These are phyloP conservation scores for Noctuana brunneofusca DNA, from an alignment of 2,888 invertebrate species.

Conservation along the genomic window DNA sequence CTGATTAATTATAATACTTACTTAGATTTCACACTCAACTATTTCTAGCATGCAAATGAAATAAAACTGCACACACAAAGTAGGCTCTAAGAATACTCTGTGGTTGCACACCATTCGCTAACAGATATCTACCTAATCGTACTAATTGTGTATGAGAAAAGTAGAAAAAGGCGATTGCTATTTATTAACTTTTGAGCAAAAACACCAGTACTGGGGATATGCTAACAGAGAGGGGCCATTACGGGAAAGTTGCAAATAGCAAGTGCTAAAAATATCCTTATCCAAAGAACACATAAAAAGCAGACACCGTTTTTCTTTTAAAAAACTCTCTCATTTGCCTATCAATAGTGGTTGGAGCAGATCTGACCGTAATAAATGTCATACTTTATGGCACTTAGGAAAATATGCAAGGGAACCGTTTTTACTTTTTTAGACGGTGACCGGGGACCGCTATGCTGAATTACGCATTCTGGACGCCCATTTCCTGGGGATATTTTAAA, in stretches of 20 bases:
- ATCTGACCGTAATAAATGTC: slow-evolving; percentile 83
- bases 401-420: slow-evolving; percentile 82
- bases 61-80: too few species aligned
- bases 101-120: too few species aligned
- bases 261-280: slow-evolving; percentile 73
- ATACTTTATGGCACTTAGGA: slow-evolving; percentile 81
- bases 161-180: neutral
- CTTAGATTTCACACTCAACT: too few species aligned
- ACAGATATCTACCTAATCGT: too few species aligned
- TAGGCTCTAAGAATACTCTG: too few species aligned
- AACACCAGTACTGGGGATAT: slow-evolving; percentile 36
- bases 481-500: slow-evolving; percentile 74
- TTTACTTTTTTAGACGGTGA: slow-evolving; percentile 74
- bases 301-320: slow-evolving; percentile 83
- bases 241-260: slow-evolving; percentile 62
- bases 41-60: too few species aligned
- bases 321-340: slow-evolving; percentile 83
- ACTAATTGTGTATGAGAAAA: neutral
- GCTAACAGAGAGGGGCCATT: slow-evolving; percentile 60
- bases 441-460: slow-evolving; percentile 74
- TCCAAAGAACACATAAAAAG: slow-evolving; percentile 80
- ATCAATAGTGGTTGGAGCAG: slow-evolving; percentile 82
- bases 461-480: slow-evolving; percentile 68
- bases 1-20: too few species aligned
- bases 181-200: slow-evolving; percentile 8